Base-by-base conservation (phyloP, 2,888 invertebrate genomes). In the Macropis europaea region DNA sequence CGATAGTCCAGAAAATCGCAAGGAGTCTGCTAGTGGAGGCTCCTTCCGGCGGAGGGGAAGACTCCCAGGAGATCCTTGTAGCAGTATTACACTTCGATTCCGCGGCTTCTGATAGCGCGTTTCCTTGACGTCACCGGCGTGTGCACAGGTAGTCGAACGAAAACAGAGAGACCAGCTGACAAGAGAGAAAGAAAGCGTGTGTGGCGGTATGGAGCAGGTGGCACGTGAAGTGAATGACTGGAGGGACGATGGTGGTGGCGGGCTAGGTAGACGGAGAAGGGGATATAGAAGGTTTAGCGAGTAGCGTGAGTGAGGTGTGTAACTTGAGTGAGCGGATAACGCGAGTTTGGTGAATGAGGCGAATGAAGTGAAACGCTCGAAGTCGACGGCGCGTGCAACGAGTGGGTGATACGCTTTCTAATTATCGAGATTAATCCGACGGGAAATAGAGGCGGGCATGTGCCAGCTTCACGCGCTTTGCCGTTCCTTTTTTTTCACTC, bases 351-450 rank as follows among this genome's bases (percentile, higher is more conserved):
- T 82, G 84, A 84, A 84, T 85, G 84, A 82, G 77, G 81, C 83
- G 81, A 85, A 84, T 83, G 82, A 84, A 82, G 84, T 85, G 84
- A 85, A 86, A 86, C 79, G 79, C 82, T 77, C 76, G 61, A 74
- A 84, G 82, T 82, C 78, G 82, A 80, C 83, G 81, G 81, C 82
- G 83, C 81, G 81, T 83, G 81, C 76, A 85, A 86, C 81, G 84
- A 84, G 82, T 82, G 81, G 79, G 82, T 83, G 84, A 86, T 86
- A 85, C 84, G 84, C 84, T 86, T 86, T 86, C 86, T 86, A 87
- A 87, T 87, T 84, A 86, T 86, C 79, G 79, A 76, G 80, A 82
- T 82, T 81, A 83, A 82, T 81, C 79, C 79, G 63, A 74, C 75
- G 69, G 77, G 72, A 76, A 77, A 76, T 73, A 69, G 71, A 78